Conservation (phyloP, 2,113 vertebrate genomes). For the Thunnus maccoyii region DNA sequence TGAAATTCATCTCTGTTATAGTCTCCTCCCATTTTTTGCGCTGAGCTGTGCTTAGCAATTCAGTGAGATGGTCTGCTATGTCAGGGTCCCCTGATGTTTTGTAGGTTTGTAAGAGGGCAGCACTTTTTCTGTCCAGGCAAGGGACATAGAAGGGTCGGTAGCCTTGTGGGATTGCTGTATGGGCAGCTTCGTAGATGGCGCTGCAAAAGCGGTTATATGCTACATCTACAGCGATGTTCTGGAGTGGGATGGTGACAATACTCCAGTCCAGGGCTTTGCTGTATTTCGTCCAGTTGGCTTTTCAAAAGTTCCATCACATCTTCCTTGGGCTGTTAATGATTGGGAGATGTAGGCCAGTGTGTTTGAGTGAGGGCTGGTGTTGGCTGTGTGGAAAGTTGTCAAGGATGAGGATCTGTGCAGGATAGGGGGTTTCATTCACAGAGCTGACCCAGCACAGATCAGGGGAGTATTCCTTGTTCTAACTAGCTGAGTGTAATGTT, state of each 20-base stretch:
- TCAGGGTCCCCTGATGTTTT: constrained; percentile 3
- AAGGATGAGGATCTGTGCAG: no score
- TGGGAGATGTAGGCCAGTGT: background rate
- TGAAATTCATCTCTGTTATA: background rate
- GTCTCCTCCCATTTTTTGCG: background rate
- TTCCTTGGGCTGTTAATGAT: background rate
- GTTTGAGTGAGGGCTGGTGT: background rate
- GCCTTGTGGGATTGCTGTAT: background rate
- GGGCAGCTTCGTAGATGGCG: background rate
- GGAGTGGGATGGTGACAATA: background rate
- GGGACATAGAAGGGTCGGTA: background rate
- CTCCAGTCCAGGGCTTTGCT: background rate
- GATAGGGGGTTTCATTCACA: no score
- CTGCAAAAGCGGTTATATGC: background rate
- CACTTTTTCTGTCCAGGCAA: background rate
- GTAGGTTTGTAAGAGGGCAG: background rate
- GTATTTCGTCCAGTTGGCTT: constrained; percentile 2
- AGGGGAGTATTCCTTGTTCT: no score
- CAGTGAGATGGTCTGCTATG: background rate
- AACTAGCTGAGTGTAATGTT: no score
- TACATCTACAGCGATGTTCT: constrained; percentile 4
- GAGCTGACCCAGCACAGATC: no score
- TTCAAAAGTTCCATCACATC: background rate
- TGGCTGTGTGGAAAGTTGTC: no score
- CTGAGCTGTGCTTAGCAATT: background rate